These are phyloP conservation scores for Sarcophaga carnaria DNA, from an alignment of 2,888 invertebrate species.

Conservation along the genomic window DNA sequence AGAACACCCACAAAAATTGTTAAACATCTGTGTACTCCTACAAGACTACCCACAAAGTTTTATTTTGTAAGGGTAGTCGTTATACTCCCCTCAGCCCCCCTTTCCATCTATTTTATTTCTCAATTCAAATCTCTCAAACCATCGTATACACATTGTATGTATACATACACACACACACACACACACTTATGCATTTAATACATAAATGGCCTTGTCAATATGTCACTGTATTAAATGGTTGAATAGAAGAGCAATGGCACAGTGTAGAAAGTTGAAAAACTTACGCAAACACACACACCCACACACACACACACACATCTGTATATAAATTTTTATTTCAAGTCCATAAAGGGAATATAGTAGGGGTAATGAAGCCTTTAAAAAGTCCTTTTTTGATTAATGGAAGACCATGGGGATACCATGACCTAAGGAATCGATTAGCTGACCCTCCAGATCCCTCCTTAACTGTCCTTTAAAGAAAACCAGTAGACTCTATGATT, in stretches of 20 bases:
- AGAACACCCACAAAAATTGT: constrained; percentile 21
- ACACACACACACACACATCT: not conserved
- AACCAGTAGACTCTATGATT: too few species aligned
- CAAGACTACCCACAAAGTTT: constrained; percentile 42
- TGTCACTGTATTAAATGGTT: constrained; percentile 56
- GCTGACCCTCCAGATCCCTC: too few species aligned
- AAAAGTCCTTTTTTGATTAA: not conserved
- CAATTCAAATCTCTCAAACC: not conserved
- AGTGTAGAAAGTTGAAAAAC: constrained; percentile 32
- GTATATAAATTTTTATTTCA: too few species aligned
- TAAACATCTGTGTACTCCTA: too few species aligned
- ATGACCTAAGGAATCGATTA: too few species aligned
- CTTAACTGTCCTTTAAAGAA: too few species aligned
- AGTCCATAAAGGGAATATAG: not conserved
- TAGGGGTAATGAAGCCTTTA: not conserved
- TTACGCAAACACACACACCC: constrained; percentile 6
- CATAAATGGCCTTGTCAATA: constrained; percentile 65
- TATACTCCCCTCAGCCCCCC: not conserved
- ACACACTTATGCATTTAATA: constrained; percentile 1
- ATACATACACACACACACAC: not conserved
- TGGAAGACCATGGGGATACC: too few species aligned
- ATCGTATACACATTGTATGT: too few species aligned
- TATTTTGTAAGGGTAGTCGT: not conserved
- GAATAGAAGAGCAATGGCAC: constrained; percentile 45
- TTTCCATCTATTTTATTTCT: not conserved